Percentiles rank a stretch among this genome's conserved stretches.
Conservation (phyloP, 2,888 invertebrate species). For the Eupithecia dodoneata region DNA sequence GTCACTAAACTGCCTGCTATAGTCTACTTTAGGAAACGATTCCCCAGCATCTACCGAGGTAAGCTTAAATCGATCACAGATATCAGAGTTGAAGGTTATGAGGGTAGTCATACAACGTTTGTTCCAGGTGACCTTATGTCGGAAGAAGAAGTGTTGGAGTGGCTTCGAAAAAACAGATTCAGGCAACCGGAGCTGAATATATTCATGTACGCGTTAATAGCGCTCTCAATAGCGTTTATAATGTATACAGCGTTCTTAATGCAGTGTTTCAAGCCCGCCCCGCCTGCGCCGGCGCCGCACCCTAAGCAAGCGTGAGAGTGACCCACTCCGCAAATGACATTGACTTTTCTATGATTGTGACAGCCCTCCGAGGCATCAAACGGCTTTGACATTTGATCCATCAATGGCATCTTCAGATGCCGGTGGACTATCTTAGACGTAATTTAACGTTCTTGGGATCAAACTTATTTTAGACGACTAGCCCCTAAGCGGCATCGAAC, state of each 20-base stretch:
- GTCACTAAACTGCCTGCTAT: slow-evolving; percentile 95
- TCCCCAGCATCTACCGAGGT: slow-evolving; percentile 97
- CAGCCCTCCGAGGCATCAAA: slow-evolving; percentile 45
- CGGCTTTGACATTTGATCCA: slow-evolving; percentile 53
- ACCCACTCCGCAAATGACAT: slow-evolving; percentile 39
- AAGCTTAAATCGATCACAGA: slow-evolving; percentile 36
- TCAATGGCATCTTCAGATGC: slow-evolving; percentile 44
- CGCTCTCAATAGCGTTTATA: slow-evolving; percentile 92
- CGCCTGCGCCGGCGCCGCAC: slow-evolving; percentile 85
- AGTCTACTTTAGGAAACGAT: slow-evolving; percentile 95
- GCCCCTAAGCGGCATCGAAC: slow-evolving; percentile 36
- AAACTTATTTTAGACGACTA: slow-evolving; percentile 61
- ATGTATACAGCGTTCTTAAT: slow-evolving; percentile 95
- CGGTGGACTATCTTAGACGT: slow-evolving; percentile 58
- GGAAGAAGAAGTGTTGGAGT: slow-evolving; percentile 94
- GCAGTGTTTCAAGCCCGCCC: slow-evolving; percentile 93
- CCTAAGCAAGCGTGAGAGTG: slow-evolving; percentile 86
- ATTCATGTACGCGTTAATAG: slow-evolving; percentile 96
- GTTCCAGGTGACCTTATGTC: slow-evolving; percentile 91
- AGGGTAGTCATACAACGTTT: slow-evolving; percentile 18
- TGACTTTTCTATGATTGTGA: slow-evolving; percentile 53
- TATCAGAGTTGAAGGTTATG: neutral
- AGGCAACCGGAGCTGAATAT: slow-evolving; percentile 96
- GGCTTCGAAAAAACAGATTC: slow-evolving; percentile 96
- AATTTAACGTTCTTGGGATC: slow-evolving; percentile 73